Evolutionary conservation across 2,113 vertebrate genomes (phyloP), one percentile per base, ranked within the genome.

Genomic region (Pelecanoides urinatrix): DNA sequence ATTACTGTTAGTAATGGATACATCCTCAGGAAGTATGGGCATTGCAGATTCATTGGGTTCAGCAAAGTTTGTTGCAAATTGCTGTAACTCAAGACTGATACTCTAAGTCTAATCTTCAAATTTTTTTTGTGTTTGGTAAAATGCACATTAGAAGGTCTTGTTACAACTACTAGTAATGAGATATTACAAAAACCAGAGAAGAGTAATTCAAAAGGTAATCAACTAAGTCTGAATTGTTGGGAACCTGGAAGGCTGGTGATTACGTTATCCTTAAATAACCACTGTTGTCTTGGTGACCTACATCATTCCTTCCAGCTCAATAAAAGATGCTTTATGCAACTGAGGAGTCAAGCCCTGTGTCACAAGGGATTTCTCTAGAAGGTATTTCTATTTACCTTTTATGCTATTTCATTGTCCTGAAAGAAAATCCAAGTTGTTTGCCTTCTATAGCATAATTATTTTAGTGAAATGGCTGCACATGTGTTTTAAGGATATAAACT

Each of bases 371-470:
- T 89, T 87, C 38, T 75, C 11, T 55, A 45, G 36, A 62, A 93
- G 36, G n/a, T 52, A 42, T 34, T 89, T 94, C 49, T 71, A 58
- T 96, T 90, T 93, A 86, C 13, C 7, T 96, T 76, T 84, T 87
- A 63, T 59, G 66, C 30, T 63, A 91, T 62, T 72, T 88, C 83
- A 50, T 56, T 67, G 56, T 86, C 78, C 70, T 90, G 40, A 78
- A 68, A 90, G 82, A 82, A 94, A 89, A 93, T 50, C 27, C 13
- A 59, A 86, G 22, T 50, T 58, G n/a, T 75, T 94, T 86, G 27
- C 50, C 49, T 88, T 80, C 72, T 67, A 26, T 13, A 66, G 47
- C 11, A 14, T 50, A 93, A 79, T 50, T 68, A 61, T 74, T 85
- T 65, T 47, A 85, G 23, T 82, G 56, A 79, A 96, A 90, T 85